Conservation (phyloP, 2,888 invertebrate genomes). For the Xestobium rufovillosum region DNA sequence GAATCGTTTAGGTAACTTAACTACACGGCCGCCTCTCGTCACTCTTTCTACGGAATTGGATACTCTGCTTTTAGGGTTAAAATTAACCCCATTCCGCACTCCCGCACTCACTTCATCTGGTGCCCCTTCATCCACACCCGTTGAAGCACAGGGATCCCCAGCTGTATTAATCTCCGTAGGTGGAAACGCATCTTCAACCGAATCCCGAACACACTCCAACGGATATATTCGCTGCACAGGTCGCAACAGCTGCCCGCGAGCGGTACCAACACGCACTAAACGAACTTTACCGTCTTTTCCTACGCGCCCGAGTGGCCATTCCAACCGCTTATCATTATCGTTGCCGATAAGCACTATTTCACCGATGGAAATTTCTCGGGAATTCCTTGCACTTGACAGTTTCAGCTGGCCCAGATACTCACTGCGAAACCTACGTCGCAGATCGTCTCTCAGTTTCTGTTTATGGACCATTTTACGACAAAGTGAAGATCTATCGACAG, state of each 20-base stretch:
- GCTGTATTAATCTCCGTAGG: no score
- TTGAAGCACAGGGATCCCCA: no score
- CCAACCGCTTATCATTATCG: constrained; percentile 17
- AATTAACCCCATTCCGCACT: no score
- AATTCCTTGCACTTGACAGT: constrained; percentile 8
- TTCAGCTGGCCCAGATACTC: constrained; percentile 24
- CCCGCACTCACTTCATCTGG: no score
- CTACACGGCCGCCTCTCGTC: no score
- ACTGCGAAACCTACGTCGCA: constrained; percentile 21
- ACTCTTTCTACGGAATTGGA: no score
- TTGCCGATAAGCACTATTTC: constrained; percentile 21
- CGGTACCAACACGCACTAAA: constrained; percentile 16
- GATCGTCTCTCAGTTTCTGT: constrained; percentile 22
- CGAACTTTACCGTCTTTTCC: constrained; percentile 18
- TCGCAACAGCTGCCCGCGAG: constrained; percentile 14
- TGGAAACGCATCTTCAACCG: no score
- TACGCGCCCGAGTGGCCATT: constrained; percentile 21
- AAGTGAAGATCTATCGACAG: constrained; percentile 17
- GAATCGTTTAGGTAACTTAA: no score
- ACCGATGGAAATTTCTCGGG: constrained; percentile 9
- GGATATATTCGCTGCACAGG: no score
- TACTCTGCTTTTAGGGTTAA: no score
- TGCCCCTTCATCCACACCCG: no score
- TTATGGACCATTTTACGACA: constrained; percentile 16
- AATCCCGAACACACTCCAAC: no score